Base-by-base conservation (phyloP, 2,113 vertebrate genomes). In the Leucosticte australis region DNA sequence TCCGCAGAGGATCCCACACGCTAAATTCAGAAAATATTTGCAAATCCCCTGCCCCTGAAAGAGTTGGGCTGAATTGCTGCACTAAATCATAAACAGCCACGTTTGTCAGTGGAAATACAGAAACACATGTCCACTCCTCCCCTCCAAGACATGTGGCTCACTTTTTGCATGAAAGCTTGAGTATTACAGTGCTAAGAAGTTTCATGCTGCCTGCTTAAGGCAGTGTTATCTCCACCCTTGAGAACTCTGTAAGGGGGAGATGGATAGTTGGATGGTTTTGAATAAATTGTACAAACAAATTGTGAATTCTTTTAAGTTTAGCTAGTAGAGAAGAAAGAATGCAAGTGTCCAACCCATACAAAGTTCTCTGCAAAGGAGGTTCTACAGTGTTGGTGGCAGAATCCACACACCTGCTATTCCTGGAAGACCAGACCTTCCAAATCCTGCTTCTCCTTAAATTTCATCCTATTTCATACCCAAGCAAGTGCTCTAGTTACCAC, bases 341-440 rank as follows among this genome's bases (percentile, higher is more conserved):
- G 37, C 7, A 85, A 50, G 23, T 0, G 0, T 46, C 15, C 69
- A 82, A 27, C 9, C 9, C 18, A 30, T 21, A 60, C 3, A 35
- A 62, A 57, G 28, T 8, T 44, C 35, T 17, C 47, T 88, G 42
- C 35, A 67, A 53, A 37, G 13, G 28, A 3, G 12, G 14, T 31
- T 91, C 28, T 68, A 26, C 13, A 6, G 28, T 35, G 39, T 1
- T 74, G 39, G 19, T 24, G 62, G 19, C 27, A 91, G n/a, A 90
- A 71, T n/a, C 17, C 35, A 31, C 44, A 63, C 15, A 33, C 17
- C 42, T 55, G 52, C 56, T 31, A 4, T 16, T 87, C 4, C 7
- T 59, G 57, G 35, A 49, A 84, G n/a, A 67, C 8, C 31, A 85
- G 26, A 44, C 28, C 31, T 70, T 31, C 49, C 1, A 1, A 74